Conservation (phyloP, 2,888 invertebrate species). For the Magallana nippona region DNA sequence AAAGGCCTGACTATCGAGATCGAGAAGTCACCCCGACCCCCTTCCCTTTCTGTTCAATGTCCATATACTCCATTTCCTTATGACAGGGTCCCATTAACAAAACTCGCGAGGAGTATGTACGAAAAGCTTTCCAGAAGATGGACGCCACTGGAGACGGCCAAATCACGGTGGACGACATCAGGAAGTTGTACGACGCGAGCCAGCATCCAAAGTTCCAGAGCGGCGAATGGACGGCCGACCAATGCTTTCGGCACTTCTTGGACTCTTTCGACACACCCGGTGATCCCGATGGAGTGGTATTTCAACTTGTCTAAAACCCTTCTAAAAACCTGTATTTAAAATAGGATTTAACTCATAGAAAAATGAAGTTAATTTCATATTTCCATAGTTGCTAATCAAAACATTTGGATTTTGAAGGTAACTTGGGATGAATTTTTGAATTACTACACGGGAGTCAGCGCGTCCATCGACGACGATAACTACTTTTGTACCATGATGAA, state of each 20-base stretch:
- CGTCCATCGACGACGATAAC: conserved; percentile 95
- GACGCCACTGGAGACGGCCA: conserved; percentile 92
- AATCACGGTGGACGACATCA: conserved; percentile 67
- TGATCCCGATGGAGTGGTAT: conserved; percentile 88
- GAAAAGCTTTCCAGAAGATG: conserved; percentile 83
- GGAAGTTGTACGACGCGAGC: conserved; percentile 87
- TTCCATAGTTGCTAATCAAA: neutral
- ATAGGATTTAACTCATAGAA: too few relatives aligned
- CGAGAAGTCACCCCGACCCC: too few relatives aligned
- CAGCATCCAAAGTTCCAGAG: conserved; percentile 91
- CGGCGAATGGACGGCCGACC: conserved; percentile 91
- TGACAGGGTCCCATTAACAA: conserved; percentile 73
- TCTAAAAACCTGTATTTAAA: too few relatives aligned
- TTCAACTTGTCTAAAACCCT: too few relatives aligned
- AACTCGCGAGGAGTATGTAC: conserved; percentile 65
- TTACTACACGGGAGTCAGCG: conserved; percentile 95
- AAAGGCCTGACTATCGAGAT: too few relatives aligned
- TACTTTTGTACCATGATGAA: conserved; percentile 98
- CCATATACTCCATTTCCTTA: neutral
- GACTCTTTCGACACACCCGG: conserved; percentile 87
- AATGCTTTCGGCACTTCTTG: conserved; percentile 89
- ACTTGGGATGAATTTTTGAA: conserved; percentile 95
- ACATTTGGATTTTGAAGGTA: conserved; percentile 84
- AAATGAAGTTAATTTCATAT: too few relatives aligned
- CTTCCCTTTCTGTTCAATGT: too few relatives aligned